These are phyloP conservation scores for Lordiphosa stackelbergi DNA, from an alignment of 1,140 invertebrate species.

Conservation along the genomic window DNA sequence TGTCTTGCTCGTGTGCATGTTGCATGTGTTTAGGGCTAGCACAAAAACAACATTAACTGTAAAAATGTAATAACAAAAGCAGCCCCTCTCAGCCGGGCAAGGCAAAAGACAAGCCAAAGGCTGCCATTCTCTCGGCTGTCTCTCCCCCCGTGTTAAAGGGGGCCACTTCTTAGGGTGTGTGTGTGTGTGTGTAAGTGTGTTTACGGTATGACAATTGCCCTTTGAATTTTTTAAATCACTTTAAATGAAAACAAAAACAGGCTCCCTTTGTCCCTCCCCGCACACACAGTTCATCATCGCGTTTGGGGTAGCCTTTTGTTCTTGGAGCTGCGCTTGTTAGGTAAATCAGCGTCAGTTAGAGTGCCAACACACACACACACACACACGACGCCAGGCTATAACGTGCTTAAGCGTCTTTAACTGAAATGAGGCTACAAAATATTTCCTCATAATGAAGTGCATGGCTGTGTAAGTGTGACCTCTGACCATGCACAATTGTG, in stretches of 20 bases:
- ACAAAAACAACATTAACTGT: slow-evolving; percentile 62
- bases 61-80: slow-evolving; percentile 56
- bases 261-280: slow-evolving; percentile 15
- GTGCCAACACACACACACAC: slow-evolving; percentile 25
- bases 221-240: slow-evolving; percentile 75
- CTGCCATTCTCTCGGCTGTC: slow-evolving; percentile 37
- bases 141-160: neutral
- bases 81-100: slow-evolving; percentile 28
- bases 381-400: slow-evolving; percentile 49
- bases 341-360: slow-evolving; percentile 65
- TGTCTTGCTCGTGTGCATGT: slow-evolving; percentile 33
- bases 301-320: slow-evolving; percentile 57
- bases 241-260: slow-evolving; percentile 74
- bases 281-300: slow-evolving; percentile 8
- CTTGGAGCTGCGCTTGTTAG: slow-evolving; percentile 56
- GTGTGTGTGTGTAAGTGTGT: slow-evolving; percentile 21
- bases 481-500: slow-evolving; percentile 39
- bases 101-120: slow-evolving; percentile 52
- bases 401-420: slow-evolving; percentile 73
- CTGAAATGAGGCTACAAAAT: slow-evolving; percentile 73
- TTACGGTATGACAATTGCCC: slow-evolving; percentile 65
- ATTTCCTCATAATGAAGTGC: slow-evolving; percentile 65
- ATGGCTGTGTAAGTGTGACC: slow-evolving; percentile 43
- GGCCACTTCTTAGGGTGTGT: slow-evolving; percentile 14
- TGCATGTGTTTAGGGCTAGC: slow-evolving; percentile 57